Evolutionary conservation across 2,888 invertebrate genomes (phyloP).

Genomic region (Aplocera efformata): DNA sequence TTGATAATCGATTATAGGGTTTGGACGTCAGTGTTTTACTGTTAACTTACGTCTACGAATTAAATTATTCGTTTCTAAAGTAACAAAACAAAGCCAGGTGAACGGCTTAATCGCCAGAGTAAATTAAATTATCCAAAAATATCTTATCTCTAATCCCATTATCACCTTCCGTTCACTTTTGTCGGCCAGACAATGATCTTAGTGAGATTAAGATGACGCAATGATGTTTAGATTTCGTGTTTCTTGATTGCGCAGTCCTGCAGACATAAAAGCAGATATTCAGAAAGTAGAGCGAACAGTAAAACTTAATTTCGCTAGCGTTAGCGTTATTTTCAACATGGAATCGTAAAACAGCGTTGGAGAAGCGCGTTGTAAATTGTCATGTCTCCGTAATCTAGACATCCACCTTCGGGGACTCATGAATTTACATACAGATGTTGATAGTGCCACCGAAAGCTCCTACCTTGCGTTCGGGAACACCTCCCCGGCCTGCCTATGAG

Average conservation of each 20-base stretch:
- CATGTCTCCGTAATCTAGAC: constrained; percentile 1
- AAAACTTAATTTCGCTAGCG: background rate
- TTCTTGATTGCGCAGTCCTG: background rate
- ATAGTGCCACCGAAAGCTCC: constrained; percentile 20
- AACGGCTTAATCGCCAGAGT: too few species aligned
- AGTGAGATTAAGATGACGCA: too few species aligned
- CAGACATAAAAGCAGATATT: background rate
- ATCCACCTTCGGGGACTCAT: constrained; percentile 1
- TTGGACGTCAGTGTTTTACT: too few species aligned
- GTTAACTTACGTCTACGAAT: too few species aligned
- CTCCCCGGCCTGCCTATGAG: constrained; percentile 35
- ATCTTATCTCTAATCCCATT: constrained; percentile 4
- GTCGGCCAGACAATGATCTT: too few species aligned
- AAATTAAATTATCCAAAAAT: background rate
- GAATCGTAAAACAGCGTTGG: background rate
- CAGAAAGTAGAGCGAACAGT: too few species aligned
- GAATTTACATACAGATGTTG: constrained; percentile 18
- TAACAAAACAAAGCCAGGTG: too few species aligned
- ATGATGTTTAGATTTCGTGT: too few species aligned
- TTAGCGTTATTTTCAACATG: background rate
- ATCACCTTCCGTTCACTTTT: background rate
- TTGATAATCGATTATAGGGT: too few species aligned
- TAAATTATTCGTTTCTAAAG: too few species aligned
- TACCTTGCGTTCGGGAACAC: constrained; percentile 37
- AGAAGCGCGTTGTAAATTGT: background rate